These are phyloP conservation scores for Perizoma flavofasciatum DNA, from an alignment of 2,888 invertebrate species.

Conservation along the genomic window DNA sequence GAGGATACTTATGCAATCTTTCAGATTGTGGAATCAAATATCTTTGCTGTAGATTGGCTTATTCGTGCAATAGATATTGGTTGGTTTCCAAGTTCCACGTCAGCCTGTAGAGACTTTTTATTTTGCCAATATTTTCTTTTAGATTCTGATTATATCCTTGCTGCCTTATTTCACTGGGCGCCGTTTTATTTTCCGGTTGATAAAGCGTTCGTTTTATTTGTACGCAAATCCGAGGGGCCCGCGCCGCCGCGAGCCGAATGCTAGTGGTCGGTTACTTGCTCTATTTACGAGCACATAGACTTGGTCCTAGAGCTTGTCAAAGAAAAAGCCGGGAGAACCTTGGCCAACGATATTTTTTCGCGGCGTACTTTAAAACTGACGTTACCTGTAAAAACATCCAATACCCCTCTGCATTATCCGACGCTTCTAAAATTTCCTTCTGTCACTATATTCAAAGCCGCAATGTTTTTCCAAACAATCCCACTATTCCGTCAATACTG, in stretches of 20 bases:
- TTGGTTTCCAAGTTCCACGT: too few relatives aligned
- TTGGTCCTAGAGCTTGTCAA: slow-evolving; percentile 31
- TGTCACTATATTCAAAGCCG: too few relatives aligned
- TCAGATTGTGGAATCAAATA: slow-evolving; percentile 6
- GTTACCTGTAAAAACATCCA: too few relatives aligned
- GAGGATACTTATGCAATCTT: neutral
- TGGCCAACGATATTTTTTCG: neutral
- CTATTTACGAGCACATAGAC: slow-evolving; percentile 68
- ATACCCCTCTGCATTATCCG: too few relatives aligned
- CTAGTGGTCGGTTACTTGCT: slow-evolving; percentile 69
- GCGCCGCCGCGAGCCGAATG: slow-evolving; percentile 57
- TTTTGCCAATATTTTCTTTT: slow-evolving; percentile 22
- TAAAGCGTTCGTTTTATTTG: slow-evolving; percentile 73
- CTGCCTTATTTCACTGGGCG: slow-evolving; percentile 48
- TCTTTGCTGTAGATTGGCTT: slow-evolving; percentile 6
- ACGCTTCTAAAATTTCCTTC: too few relatives aligned
- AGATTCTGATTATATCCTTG: slow-evolving; percentile 40
- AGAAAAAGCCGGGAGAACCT: slow-evolving; percentile 16
- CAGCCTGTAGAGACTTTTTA: neutral
- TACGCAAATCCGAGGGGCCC: slow-evolving; percentile 72
- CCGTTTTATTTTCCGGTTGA: slow-evolving; percentile 66
- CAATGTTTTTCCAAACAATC: too few relatives aligned
- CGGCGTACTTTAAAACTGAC: too few relatives aligned
- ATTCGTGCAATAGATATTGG: too few relatives aligned
- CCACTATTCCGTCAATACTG: too few relatives aligned